Base-by-base conservation (phyloP, 2,888 invertebrate genomes). In the Hydroisotoma schaefferi region DNA sequence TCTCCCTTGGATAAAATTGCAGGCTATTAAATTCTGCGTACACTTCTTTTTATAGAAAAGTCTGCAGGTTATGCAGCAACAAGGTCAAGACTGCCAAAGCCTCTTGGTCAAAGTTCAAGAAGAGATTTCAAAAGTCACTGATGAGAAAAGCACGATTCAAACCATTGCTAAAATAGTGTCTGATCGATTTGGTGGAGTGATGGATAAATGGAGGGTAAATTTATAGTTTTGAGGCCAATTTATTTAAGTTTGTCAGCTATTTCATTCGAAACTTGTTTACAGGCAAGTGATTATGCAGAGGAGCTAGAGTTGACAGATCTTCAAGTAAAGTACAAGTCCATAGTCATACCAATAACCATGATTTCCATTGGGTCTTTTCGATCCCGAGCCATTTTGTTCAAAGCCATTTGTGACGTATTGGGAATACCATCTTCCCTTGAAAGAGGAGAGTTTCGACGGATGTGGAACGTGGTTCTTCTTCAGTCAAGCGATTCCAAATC, bases 401-500 rank as follows among this genome's bases (percentile, higher is more conserved):
- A 87, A 74, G 80, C 79, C 1, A 74, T 86, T 25, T 84, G 85
- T 0, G 87, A 87, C 74, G 79, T 82, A 43, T 74, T 83, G 23
- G 83, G 83, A 0, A 65, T 87, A 61, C 85, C 86, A 0, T 82
- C 83, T 55, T 79, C 83, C 0, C 71, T 87, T 59, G 79, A 80
- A 59, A 80, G 85, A 2, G 78, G 81, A 1, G 74, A 79, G n/a
- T 79, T 81, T 55, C 82, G 82, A 0, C 78, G 80, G 65, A 80
- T 83, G 0, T 87, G 84, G 83, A 81, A 84, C 68, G 85, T 86
- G 74, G 75, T 87, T 23, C 82, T 84, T 0, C 75, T 85, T 4
- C 60, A 59, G 2, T 48, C 60, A n/a, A 48, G 54, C 26, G 44
- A 54, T 48, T 54, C 57, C 18, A 44, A 58, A 57, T 61, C 52